Evolutionary conservation across 2,888 invertebrate species (phyloP), one percentile per base, ranked within the genome.

Genomic region (Phengaris alcon): DNA sequence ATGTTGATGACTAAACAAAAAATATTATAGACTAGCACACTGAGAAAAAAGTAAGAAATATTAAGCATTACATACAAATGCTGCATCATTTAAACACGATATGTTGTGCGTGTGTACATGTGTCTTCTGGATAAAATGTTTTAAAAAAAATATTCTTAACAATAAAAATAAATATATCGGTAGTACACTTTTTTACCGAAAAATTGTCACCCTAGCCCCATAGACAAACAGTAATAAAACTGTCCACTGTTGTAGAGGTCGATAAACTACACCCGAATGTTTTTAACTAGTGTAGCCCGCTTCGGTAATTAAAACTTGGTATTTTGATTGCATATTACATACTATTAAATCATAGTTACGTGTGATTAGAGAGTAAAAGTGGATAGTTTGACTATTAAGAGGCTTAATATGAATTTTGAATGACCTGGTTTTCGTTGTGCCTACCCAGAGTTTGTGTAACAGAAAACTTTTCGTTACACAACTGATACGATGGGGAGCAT

Each of bases 161-260:
- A 35, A 35, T 35, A 35, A 35, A 3, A 35, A 35, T 35, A 35
- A 35, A 22, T 22, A 35, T 35, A 35, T 35, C 35, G 35, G 35
- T 35, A 35, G 35, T 35, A 35, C 35, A 35, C 35, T 35, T 55
- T 55, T n/a, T 5, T 55, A n/a, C 55, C 13, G 0, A n/a, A 55
- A 2, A 13, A 44, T 35, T 6, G 35, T 75, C 76, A 77, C 75
- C 70, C 74, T 73, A 69, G 69, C 46, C 75, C 75, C 46, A 57
- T 57, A 70, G 48, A 22, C 73, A 54, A 12, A 2, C 12, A 70
- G 48, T 79, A 78, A 77, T 80, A 80, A 70, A 77, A 76, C 77
- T 79, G 75, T 77, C 77, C 76, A 76, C 76, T 77, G 76, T 79
- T 75, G 77, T 79, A 76, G 77, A 77, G 79, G 78, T 78, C 80